phyloP scores from a whole-genome alignment of 2,797 vertebrate species.

The Toxotes lorentzi region DNA sequence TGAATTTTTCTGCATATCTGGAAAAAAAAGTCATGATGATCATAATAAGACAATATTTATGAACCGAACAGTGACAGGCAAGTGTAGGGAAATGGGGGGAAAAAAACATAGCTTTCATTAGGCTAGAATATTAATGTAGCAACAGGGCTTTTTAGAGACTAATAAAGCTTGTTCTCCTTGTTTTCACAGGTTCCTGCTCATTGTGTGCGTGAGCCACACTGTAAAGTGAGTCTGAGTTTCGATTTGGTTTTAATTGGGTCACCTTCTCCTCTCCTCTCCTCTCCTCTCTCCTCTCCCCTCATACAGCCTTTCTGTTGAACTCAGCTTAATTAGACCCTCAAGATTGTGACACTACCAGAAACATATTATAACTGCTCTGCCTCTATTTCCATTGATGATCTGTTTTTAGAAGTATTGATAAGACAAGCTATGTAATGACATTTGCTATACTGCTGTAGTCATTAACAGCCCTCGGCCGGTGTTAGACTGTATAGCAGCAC shows the following conservation, averaged over 20 bases:
- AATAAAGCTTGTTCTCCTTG: conserved; percentile 77
- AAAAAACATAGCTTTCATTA: conserved; percentile 78
- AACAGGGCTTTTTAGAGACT: conserved; percentile 78
- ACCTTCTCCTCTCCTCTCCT: conserved; percentile 63
- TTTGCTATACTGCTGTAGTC: conserved; percentile 72
- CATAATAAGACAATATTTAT: conserved; percentile 87
- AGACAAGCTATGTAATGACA: conserved; percentile 76
- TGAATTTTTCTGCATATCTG: conserved; percentile 86
- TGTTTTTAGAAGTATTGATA: conserved; percentile 83
- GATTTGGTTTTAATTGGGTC: conserved; percentile 86
- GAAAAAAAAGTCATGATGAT: conserved; percentile 71
- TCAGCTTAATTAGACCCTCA: conserved; percentile 81
- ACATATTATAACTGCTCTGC: conserved; percentile 71
- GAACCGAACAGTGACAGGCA: conserved; percentile 75
- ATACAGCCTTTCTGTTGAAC: conserved; percentile 73
- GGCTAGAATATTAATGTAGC: conserved; percentile 79
- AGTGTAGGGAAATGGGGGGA: conserved; percentile 55
- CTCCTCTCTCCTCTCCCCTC: conserved; percentile 63
- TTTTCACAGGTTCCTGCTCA: conserved; percentile 69
- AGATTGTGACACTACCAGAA: conserved; percentile 75
- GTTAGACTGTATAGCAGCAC: conserved; percentile 57
- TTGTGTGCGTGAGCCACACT: conserved; percentile 60
- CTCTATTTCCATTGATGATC: conserved; percentile 75
- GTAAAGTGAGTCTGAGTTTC: conserved; percentile 69
- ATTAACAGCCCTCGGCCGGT: conserved; percentile 63